These are phyloP conservation scores for Polydesmus complanatus DNA, from an alignment of 2,888 invertebrate species.

Conservation along the genomic window DNA sequence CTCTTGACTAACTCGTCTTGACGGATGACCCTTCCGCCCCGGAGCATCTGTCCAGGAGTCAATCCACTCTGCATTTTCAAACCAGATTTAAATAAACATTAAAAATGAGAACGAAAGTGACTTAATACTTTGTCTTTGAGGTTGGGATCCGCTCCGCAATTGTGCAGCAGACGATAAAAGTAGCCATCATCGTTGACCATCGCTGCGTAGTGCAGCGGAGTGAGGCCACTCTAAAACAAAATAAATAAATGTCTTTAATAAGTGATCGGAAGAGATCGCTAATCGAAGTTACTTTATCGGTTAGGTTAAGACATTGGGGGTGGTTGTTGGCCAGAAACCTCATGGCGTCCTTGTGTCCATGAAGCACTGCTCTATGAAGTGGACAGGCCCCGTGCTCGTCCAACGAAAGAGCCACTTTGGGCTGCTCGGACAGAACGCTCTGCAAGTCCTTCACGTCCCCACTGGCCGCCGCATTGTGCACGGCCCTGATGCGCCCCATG, in stretches of 20 bases:
- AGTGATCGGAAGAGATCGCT: not conserved
- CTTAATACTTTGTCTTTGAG: conserved; percentile 62
- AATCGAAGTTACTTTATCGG: conserved; percentile 27
- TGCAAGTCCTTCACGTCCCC: conserved; percentile 74
- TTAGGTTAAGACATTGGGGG: conserved; percentile 31
- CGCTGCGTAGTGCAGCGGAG: conserved; percentile 37
- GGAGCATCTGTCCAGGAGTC: conserved; percentile 63
- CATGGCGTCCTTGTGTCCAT: conserved; percentile 23
- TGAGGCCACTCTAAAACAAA: conserved; percentile 30
- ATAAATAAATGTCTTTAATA: not conserved
- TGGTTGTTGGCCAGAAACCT: conserved; percentile 25
- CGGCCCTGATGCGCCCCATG: conserved; percentile 65
- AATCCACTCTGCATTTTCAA: conserved; percentile 50
- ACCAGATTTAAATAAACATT: not conserved
- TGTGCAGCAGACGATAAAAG: conserved; percentile 68
- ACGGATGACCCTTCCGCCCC: conserved; percentile 50
- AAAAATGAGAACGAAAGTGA: not conserved
- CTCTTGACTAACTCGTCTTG: conserved; percentile 46
- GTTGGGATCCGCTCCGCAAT: conserved; percentile 72
- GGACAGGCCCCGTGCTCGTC: conserved; percentile 25
- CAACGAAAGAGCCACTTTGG: conserved; percentile 33
- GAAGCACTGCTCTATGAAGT: conserved; percentile 24
- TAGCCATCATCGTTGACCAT: conserved; percentile 57
- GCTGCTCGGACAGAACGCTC: conserved; percentile 59
- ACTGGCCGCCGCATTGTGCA: conserved; percentile 69